These are phyloP conservation scores for Toxonevra muliebris DNA, from an alignment of 2,888 invertebrate species.

Conservation along the genomic window DNA sequence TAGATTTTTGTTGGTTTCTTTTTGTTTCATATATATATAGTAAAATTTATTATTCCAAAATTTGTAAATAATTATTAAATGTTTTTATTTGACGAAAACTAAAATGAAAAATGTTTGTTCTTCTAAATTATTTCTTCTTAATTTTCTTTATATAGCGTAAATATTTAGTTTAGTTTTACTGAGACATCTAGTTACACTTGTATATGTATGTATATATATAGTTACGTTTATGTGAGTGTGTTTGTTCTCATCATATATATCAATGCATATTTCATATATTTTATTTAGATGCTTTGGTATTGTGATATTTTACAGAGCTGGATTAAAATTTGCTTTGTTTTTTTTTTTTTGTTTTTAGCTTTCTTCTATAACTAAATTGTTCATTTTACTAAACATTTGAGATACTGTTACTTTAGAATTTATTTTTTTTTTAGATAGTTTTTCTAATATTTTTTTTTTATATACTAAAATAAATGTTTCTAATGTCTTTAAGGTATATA, in stretches of 20 bases:
- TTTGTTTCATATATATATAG: too few relatives aligned
- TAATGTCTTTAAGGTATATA: background rate
- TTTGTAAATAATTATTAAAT: too few relatives aligned
- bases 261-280: background rate
- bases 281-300: background rate
- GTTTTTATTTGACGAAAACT: too few relatives aligned
- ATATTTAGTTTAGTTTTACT: too few relatives aligned
- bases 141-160: too few relatives aligned
- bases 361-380: constrained; percentile 16
- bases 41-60: too few relatives aligned
- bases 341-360: too few relatives aligned
- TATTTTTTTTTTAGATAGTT: constrained; percentile 14
- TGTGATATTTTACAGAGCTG: constrained; percentile 39
- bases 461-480: background rate
- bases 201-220: constrained; percentile 10
- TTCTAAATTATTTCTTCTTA: too few relatives aligned
- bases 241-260: constrained; percentile 44
- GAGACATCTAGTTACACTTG: background rate
- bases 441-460: too few relatives aligned
- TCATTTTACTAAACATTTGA: constrained; percentile 26
- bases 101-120: too few relatives aligned
- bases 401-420: constrained; percentile 12
- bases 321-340: constrained; percentile 9
- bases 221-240: background rate
- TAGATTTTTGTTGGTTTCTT: too few relatives aligned